These are phyloP conservation scores for Sardinella longiceps DNA, from an alignment of 2,797 vertebrate genomes.

Conservation along the genomic window DNA sequence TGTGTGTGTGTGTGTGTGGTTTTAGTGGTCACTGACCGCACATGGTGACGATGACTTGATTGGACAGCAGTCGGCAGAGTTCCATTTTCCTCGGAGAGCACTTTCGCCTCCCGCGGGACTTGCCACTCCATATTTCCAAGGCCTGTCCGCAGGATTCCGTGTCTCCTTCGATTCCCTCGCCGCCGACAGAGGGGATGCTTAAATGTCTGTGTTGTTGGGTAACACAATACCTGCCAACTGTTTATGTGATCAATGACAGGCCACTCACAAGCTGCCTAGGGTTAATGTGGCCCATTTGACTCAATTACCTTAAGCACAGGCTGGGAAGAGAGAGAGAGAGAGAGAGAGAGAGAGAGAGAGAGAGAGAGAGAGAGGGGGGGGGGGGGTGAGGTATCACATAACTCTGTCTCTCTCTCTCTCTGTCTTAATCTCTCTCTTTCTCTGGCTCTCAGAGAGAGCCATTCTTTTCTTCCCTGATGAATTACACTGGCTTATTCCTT, in stretches of 20 bases:
- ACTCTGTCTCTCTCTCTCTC: slow-evolving; percentile 12
- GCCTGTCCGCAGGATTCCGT: slow-evolving; percentile 43
- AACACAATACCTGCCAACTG: slow-evolving; percentile 56
- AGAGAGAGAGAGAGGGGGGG: background rate
- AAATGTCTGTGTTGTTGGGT: slow-evolving; percentile 40
- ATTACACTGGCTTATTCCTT: slow-evolving; percentile 5
- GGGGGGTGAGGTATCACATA: slow-evolving; percentile 38
- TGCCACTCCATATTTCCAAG: slow-evolving; percentile 47
- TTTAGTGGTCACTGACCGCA: slow-evolving; percentile 22
- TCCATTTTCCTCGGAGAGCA: slow-evolving; percentile 35
- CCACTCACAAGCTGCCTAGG: slow-evolving; percentile 68
- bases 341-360: slow-evolving; percentile 9
- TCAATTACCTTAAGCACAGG: slow-evolving; percentile 76
- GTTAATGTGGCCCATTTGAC: slow-evolving; percentile 81
- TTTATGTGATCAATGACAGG: slow-evolving; percentile 56
- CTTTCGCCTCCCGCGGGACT: slow-evolving; percentile 44
- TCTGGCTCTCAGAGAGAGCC: background rate
- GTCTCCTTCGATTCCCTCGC: slow-evolving; percentile 39
- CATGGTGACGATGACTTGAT: slow-evolving; percentile 20
- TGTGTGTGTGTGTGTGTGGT: background rate
- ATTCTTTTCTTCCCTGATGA: slow-evolving; percentile 12
- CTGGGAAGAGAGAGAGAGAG: slow-evolving; percentile 36
- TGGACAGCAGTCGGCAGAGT: slow-evolving; percentile 52
- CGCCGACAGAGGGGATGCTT: slow-evolving; percentile 13
- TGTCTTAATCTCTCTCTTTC: background rate